Conservation (phyloP, 2,888 invertebrate species). For the Chelonus formosanus region DNA sequence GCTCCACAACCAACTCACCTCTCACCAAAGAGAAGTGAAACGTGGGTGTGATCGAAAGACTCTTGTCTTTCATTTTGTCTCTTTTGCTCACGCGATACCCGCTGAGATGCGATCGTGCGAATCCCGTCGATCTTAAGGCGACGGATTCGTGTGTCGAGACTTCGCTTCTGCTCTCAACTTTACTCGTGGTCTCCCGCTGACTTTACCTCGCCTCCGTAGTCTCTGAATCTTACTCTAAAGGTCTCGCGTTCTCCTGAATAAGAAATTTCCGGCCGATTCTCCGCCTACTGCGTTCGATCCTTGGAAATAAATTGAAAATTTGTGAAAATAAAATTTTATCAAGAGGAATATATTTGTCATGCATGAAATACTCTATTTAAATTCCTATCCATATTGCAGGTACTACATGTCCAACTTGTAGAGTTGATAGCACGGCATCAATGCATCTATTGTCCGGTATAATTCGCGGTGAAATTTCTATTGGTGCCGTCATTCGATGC, state of each 20-base stretch:
- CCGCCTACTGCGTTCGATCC: slow-evolving; percentile 13
- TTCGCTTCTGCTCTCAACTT: slow-evolving; percentile 5
- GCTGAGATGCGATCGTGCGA: slow-evolving; percentile 9
- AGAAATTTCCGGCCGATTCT: slow-evolving; percentile 24
- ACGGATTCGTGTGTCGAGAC: slow-evolving; percentile 3
- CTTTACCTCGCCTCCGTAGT: slow-evolving; percentile 5
- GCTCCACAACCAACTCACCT: neutral
- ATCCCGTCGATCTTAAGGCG: slow-evolving; percentile 11
- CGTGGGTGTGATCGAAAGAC: slow-evolving; percentile 12
- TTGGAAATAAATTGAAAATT: no score
- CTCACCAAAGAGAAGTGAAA: no score
- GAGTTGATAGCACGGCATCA: neutral
- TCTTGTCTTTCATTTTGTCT: neutral
- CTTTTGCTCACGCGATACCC: slow-evolving; percentile 9
- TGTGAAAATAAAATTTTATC: no score
- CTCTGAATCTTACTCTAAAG: slow-evolving; percentile 4
- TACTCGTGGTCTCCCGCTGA: slow-evolving; percentile 7
- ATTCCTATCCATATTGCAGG: neutral
- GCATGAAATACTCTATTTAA: slow-evolving; percentile 2
- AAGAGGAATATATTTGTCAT: neutral
- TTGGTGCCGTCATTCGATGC: slow-evolving; percentile 22
- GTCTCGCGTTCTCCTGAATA: slow-evolving; percentile 17
- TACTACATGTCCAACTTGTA: neutral
- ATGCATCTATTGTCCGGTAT: slow-evolving; percentile 27
- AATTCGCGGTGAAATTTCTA: slow-evolving; percentile 28